These are phyloP conservation scores for Cinara cedri DNA, from an alignment of 2,888 invertebrate genomes.

Conservation along the genomic window DNA sequence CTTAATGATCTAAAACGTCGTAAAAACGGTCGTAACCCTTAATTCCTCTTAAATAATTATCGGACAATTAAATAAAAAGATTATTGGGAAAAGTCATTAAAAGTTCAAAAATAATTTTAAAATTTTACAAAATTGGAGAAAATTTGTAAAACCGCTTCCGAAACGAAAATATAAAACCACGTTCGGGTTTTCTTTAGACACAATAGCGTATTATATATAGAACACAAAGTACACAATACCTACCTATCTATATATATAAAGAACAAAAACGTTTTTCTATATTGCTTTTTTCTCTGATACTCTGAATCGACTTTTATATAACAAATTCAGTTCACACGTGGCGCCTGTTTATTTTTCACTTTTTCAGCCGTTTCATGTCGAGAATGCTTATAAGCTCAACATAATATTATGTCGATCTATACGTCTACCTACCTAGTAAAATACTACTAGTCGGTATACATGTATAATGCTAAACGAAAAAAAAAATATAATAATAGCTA, in stretches of 20 bases:
- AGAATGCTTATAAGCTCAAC: constrained; percentile 15
- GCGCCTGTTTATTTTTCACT: constrained; percentile 41
- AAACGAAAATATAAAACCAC: background rate
- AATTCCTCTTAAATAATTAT: no score
- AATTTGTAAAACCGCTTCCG: no score
- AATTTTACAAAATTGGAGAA: no score
- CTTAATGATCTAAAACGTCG: no score
- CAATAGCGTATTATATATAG: no score
- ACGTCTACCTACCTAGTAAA: background rate
- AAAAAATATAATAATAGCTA: background rate
- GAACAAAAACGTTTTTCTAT: constrained; percentile 33
- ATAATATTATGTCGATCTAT: background rate
- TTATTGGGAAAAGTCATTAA: no score
- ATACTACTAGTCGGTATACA: background rate
- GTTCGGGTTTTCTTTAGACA: background rate
- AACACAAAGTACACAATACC: background rate
- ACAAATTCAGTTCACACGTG: constrained; percentile 49
- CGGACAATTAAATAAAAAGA: no score
- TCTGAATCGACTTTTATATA: constrained; percentile 21
- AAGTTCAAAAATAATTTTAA: no score
- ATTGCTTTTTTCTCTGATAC: constrained; percentile 4
- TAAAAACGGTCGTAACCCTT: no score
- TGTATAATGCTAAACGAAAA: background rate
- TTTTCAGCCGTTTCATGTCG: constrained; percentile 13
- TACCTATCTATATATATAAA: background rate